Evolutionary conservation across 2,797 vertebrate genomes (phyloP), one percentile per base, ranked within the genome.

Genomic region (Darevskia nairensis): DNA sequence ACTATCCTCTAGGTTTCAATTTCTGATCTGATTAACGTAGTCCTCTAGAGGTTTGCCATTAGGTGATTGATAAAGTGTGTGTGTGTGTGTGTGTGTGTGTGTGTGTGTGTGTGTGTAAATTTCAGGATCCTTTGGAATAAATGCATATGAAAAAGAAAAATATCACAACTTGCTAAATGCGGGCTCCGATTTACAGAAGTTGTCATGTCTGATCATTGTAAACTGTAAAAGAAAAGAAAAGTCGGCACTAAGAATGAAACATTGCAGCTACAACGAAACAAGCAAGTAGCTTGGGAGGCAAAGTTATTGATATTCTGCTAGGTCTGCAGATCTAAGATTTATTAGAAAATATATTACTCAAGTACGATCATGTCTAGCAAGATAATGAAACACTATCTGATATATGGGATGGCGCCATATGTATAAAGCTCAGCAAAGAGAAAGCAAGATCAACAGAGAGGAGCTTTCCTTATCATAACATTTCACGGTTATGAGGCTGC

Each of bases 181-280:
- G 80, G 86, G 88, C 90, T 92, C 89, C 21, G 25, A 92, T 92
- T 94, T 93, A 90, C 91, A 93, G 83, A 78, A 74, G 86, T 35
- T 92, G 86, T 93, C 91, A 93, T 90, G 76, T 87, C 84, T 91
- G 87, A 92, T 93, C 90, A 94, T 86, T 90, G 93, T 90, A 89
- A 92, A 90, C 69, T 88, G 89, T 35, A 86, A 72, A 35, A 15
- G 9, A 6, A 39, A 2, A 41, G n/a, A 55, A 9, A 90, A 64
- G 0, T 27, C 32, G 27, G 5, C 4, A 1, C 85, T 83, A 84
- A 85, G 84, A 84, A 80, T 85, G 78, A 88, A 88, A 74, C 72
- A 11, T 74, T 84, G 25, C 55, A 39, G 77, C 90, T 72, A 66
- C 68, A 39, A 10, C 82, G 55, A 80, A 92, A 80, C 81, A 90